Percentiles rank a stretch among this genome's conserved stretches.
Evolutionary conservation across 2,113 vertebrate genomes (phyloP).

Genomic region (Cephalopterus ornatus): DNA sequence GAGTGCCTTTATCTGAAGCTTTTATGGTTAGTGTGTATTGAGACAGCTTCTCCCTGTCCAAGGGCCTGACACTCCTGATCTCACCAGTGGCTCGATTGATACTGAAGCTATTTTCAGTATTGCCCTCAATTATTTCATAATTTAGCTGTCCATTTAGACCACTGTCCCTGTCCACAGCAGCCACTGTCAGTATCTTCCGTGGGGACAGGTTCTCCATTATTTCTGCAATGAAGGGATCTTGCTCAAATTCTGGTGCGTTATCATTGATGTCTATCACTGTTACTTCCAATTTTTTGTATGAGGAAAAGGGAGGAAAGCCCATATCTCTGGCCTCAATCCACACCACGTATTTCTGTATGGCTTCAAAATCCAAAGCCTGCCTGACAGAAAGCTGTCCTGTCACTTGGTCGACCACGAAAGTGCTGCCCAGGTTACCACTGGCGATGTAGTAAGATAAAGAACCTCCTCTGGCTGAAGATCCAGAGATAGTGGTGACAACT

Average conservation of each 20-base stretch:
- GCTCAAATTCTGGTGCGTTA: slow-evolving; percentile 86
- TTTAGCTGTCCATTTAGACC: slow-evolving; percentile 89
- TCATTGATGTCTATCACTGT: slow-evolving; percentile 90
- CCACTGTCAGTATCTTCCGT: slow-evolving; percentile 82
- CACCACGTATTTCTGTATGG: slow-evolving; percentile 88
- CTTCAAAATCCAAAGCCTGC: slow-evolving; percentile 87
- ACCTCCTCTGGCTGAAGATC: slow-evolving; percentile 86
- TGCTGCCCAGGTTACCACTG: slow-evolving; percentile 90
- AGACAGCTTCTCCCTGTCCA: slow-evolving; percentile 88
- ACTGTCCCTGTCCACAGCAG: slow-evolving; percentile 87
- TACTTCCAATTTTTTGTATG: slow-evolving; percentile 90
- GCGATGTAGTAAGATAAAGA: slow-evolving; percentile 91
- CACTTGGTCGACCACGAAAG: slow-evolving; percentile 90
- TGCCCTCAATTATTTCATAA: slow-evolving; percentile 88
- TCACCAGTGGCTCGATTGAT: slow-evolving; percentile 89
- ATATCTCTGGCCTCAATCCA: slow-evolving; percentile 95
- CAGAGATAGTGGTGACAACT: slow-evolving; percentile 81
- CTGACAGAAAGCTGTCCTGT: slow-evolving; percentile 87
- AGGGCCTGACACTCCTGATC: slow-evolving; percentile 83
- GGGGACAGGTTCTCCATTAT: slow-evolving; percentile 90
- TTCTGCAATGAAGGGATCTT: slow-evolving; percentile 86
- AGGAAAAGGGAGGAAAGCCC: slow-evolving; percentile 95
- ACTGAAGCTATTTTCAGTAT: slow-evolving; percentile 87
- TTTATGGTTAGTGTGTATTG: slow-evolving; percentile 83
- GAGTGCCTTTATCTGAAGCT: slow-evolving; percentile 86